A percentile compares a stretch with the other conserved stretches of the same genome.
Evolutionary conservation across 2,888 invertebrate genomes (phyloP).

Genomic region (Brachyopa scutellaris): DNA sequence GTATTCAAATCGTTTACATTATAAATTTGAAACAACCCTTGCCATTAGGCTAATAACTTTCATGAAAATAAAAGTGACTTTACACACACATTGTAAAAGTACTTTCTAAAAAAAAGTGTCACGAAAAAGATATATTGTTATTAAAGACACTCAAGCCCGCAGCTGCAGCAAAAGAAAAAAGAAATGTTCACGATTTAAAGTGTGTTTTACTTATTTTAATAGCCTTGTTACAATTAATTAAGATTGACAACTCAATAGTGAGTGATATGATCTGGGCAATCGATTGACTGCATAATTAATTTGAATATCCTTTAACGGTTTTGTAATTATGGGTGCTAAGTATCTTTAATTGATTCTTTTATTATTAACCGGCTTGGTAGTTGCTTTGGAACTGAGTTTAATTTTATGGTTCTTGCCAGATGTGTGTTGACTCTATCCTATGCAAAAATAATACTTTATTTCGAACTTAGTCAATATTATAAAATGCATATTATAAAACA

Average conservation of each 20-base stretch:
- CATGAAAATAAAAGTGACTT: too few relatives aligned
- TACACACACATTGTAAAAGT: too few relatives aligned
- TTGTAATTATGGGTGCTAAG: slow-evolving; percentile 12
- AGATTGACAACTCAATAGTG: slow-evolving; percentile 42
- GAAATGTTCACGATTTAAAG: too few relatives aligned
- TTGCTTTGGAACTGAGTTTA: not conserved
- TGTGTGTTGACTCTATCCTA: too few relatives aligned
- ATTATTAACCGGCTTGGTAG: not conserved
- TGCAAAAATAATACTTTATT: too few relatives aligned
- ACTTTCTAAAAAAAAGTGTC: slow-evolving; percentile 34
- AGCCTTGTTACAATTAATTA: slow-evolving; percentile 40
- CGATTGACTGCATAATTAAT: slow-evolving; percentile 21
- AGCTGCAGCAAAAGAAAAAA: not conserved
- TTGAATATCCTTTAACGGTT: slow-evolving; percentile 16
- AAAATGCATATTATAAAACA: not conserved
- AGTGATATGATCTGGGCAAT: slow-evolving; percentile 12
- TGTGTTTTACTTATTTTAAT: slow-evolving; percentile 22
- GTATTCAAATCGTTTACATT: too few relatives aligned
- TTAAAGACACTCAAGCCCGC: too few relatives aligned
- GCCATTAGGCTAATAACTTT: too few relatives aligned
- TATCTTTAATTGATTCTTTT: not conserved
- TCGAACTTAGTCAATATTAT: too few relatives aligned
- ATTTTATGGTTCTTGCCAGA: not conserved
- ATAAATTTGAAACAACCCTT: too few relatives aligned
- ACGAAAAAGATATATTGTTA: too few relatives aligned